Conservation (phyloP, 2,113 vertebrate species). For the Cheirogaleus medius region DNA sequence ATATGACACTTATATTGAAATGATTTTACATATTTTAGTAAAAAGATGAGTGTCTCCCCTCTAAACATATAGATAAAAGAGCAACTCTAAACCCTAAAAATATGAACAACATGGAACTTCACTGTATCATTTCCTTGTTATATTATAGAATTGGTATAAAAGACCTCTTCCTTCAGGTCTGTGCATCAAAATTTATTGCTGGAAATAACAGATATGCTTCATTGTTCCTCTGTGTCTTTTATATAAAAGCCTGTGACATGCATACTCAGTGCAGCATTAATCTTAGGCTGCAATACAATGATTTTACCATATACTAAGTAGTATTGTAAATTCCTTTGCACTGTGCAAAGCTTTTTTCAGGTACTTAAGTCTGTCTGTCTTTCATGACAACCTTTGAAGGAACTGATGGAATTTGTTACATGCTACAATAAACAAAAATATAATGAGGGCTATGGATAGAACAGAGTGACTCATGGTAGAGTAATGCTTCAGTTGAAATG, state of each 20-base stretch:
- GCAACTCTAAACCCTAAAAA: not conserved
- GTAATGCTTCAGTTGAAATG: not conserved
- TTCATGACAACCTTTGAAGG: not conserved
- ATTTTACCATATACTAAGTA: not conserved
- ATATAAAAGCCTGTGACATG: not conserved
- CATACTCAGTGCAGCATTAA: not conserved
- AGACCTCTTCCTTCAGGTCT: not conserved
- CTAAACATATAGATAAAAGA: not conserved
- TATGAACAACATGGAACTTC: not conserved
- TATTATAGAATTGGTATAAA: not conserved
- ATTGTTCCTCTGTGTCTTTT: not conserved
- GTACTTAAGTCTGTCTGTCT: slow-evolving; percentile 31
- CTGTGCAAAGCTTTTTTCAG: not conserved
- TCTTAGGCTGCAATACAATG: not conserved
- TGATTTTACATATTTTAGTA: not conserved
- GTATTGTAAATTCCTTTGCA: slow-evolving; percentile 31
- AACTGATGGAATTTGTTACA: not conserved
- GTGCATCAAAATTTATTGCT: not conserved
- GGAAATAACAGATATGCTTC: not conserved
- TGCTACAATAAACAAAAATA: not conserved
- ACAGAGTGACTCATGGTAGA: not conserved
- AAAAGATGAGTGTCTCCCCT: not conserved
- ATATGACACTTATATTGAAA: not conserved
- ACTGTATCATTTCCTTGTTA: not conserved
- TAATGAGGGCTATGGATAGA: not conserved